These are phyloP conservation scores for Propithecus deckenii DNA, from an alignment of 2,797 vertebrate genomes.

Conservation along the genomic window DNA sequence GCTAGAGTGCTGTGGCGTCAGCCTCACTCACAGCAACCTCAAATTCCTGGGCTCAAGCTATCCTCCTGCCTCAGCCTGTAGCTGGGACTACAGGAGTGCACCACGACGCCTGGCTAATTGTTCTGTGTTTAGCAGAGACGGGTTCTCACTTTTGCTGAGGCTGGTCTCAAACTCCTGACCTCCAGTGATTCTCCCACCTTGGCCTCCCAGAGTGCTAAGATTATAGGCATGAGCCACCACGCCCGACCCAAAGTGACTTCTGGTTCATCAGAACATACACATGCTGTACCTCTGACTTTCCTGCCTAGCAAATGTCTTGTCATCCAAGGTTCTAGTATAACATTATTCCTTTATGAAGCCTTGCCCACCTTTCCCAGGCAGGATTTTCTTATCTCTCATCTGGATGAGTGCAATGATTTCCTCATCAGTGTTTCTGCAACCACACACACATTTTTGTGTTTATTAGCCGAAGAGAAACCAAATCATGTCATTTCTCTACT, in stretches of 20 bases:
- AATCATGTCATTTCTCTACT: background rate
- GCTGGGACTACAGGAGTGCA: no score
- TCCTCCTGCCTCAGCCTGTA: no score
- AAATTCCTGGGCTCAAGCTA: no score
- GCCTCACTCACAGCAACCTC: no score
- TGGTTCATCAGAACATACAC: background rate
- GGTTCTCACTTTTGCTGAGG: no score
- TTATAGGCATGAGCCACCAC: no score
- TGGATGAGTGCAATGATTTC: background rate
- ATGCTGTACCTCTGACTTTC: background rate
- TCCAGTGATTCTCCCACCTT: no score
- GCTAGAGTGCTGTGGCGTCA: no score
- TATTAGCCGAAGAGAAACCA: conserved; percentile 18
- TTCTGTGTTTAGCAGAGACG: no score
- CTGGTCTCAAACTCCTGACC: no score
- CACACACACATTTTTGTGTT: background rate
- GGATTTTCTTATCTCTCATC: background rate
- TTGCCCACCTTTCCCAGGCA: background rate
- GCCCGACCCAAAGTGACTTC: background rate
- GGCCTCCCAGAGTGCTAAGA: no score
- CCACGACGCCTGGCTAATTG: no score
- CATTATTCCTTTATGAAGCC: background rate
- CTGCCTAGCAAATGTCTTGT: background rate
- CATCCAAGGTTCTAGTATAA: background rate
- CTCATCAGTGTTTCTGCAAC: background rate